Percentiles rank a stretch among this genome's conserved stretches.
These are phyloP conservation scores for Avahi laniger DNA, from an alignment of 2,797 vertebrate species.

Conservation along the genomic window DNA sequence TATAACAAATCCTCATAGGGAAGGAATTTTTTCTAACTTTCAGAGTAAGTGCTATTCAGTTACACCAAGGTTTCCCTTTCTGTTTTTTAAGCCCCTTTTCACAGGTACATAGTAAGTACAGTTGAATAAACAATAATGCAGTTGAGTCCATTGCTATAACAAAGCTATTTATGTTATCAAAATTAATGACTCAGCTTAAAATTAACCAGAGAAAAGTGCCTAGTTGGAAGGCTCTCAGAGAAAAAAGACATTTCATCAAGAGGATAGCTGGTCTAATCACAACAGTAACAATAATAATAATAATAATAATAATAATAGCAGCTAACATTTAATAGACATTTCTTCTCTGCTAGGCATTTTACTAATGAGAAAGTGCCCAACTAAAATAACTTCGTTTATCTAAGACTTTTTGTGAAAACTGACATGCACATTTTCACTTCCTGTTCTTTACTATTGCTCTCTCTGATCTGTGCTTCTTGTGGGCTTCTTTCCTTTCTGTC, in stretches of 20 bases:
- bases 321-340: not conserved
- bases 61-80: not conserved
- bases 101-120: not conserved
- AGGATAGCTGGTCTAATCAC: not conserved
- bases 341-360: not conserved
- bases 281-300: not conserved
- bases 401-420: not conserved
- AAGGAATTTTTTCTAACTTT: not conserved
- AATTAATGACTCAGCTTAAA: slow-evolving; percentile 42
- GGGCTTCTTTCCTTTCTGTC: not conserved
- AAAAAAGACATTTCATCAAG: slow-evolving; percentile 20
- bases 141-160: not conserved
- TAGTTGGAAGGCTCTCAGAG: not conserved
- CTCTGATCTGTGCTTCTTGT: not conserved
- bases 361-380: not conserved
- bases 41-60: not conserved
- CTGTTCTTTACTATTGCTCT: not conserved
- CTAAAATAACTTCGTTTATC: not conserved
- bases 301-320: not conserved
- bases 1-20: not conserved
- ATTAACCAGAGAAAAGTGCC: slow-evolving; percentile 1
- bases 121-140: not conserved
- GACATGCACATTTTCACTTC: not conserved
- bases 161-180: not conserved
- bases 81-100: not conserved